These are phyloP conservation scores for Orthosia incerta DNA, from an alignment of 2,888 invertebrate species.

Conservation along the genomic window DNA sequence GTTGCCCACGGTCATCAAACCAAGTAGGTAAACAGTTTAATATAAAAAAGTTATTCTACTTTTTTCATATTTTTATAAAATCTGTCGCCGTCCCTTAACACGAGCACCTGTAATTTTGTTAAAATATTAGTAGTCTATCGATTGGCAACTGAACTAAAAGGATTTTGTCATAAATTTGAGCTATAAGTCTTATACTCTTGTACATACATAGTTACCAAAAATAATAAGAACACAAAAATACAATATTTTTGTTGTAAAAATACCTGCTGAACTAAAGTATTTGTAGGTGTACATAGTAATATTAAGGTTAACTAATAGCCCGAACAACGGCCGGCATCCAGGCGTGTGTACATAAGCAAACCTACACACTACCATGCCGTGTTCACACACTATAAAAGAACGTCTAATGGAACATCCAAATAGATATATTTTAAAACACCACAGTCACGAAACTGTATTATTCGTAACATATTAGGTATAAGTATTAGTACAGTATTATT, in stretches of 20 bases:
- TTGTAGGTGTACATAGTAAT: slow-evolving; percentile 22
- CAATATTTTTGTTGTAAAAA: slow-evolving; percentile 37
- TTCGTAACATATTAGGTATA: slow-evolving; percentile 38
- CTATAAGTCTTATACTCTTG: slow-evolving; percentile 29
- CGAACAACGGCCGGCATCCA: slow-evolving; percentile 8
- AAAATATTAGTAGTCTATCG: slow-evolving; percentile 4
- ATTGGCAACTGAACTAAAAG: slow-evolving; percentile 6
- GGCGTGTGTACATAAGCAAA: slow-evolving; percentile 30
- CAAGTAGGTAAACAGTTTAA: slow-evolving; percentile 27
- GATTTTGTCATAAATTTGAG: slow-evolving; percentile 26
- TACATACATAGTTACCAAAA: slow-evolving; percentile 37
- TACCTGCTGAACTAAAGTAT: slow-evolving; percentile 21
- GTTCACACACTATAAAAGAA: slow-evolving; percentile 51
- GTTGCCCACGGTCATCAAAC: neutral
- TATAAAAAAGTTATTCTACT: no score
- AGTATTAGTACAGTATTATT: slow-evolving; percentile 36
- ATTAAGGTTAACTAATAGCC: slow-evolving; percentile 34
- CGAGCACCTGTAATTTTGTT: slow-evolving; percentile 13
- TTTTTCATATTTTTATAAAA: neutral
- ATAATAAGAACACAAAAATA: slow-evolving; percentile 17
- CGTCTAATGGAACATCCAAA: slow-evolving; percentile 36
- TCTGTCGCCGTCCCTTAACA: slow-evolving; percentile 24
- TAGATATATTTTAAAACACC: slow-evolving; percentile 44
- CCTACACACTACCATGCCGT: slow-evolving; percentile 44
- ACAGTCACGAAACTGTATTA: slow-evolving; percentile 38